phyloP scores from a whole-genome alignment of 2,888 invertebrate species.

The Macaria liturata region DNA sequence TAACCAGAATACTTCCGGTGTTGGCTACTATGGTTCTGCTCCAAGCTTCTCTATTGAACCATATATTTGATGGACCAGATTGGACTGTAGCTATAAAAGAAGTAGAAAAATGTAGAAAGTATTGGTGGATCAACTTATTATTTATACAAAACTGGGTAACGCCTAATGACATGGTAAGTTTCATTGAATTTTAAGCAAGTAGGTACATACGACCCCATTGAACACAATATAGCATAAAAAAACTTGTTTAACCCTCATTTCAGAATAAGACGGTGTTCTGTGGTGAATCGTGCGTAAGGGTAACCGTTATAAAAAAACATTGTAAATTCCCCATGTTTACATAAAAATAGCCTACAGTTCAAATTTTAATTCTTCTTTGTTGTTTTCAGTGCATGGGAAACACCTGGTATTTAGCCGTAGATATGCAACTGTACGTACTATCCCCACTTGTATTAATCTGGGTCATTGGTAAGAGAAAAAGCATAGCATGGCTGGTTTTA shows the following conservation, averaged over 20 bases:
- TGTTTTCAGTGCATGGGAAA: conserved; percentile 59
- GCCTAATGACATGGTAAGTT: conserved; percentile 46
- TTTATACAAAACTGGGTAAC: conserved; percentile 60
- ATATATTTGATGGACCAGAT: conserved; percentile 56
- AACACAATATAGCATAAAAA: too few relatives aligned
- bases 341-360: too few relatives aligned
- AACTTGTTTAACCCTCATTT: too few relatives aligned
- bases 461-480: conserved; percentile 46
- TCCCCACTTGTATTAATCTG: conserved; percentile 62
- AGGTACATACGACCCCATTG: too few relatives aligned
- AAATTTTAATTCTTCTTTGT: too few relatives aligned
- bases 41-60: too few relatives aligned
- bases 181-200: not conserved
- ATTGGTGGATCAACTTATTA: conserved; percentile 64
- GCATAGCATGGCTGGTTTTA: conserved; percentile 51
- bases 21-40: too few relatives aligned
- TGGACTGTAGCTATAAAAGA: conserved; percentile 40
- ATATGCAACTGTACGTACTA: conserved; percentile 63
- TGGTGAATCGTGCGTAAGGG: too few relatives aligned
- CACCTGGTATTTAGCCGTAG: conserved; percentile 66
- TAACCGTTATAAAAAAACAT: too few relatives aligned
- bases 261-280: too few relatives aligned
- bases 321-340: too few relatives aligned
- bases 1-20: too few relatives aligned
- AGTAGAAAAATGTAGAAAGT: conserved; percentile 49